Evolutionary conservation across 2,113 vertebrate species (phyloP), one percentile per base, ranked within the genome.

Genomic region (Tetrao urogallus): DNA sequence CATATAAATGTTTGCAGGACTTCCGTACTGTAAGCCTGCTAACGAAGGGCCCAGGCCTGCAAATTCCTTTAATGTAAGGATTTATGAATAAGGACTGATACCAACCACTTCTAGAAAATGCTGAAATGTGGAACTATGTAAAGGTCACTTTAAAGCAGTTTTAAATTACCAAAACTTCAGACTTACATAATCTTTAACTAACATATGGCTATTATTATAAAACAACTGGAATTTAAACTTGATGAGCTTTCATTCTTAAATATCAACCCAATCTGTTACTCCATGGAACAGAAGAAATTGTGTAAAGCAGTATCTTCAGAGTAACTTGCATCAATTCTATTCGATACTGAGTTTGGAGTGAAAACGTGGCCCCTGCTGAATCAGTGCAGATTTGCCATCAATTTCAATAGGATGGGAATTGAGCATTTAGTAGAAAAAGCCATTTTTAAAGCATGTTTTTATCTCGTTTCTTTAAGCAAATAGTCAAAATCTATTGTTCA

Each of bases 121-220:
- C 4, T 95, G 90, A 96, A 97, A 97, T 95, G 74, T 84, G 89
- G 96, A 97, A 95, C 90, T 90, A 92, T 84, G 61, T 88, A 92
- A 95, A 93, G 74, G 89, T 97, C 88, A 77, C 70, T 91, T 94
- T 93, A 96, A 97, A 95, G 89, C 64, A 90, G 95, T 94, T 83
- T 95, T 95, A 94, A 83, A 89, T 96, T 96, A 92, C 94, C 60
- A 63, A 90, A 94, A 95, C 91, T 97, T 97, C 65, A 96, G 82
- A 60, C 67, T 96, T 92, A 88, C 89, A 94, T 60, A 84, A 92
- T 78, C 65, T 87, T 64, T 64, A 91, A 85, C 78, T 69, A 90
- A 67, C 96, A 96, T 88, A 65, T 94, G 94, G 85, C 86, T 90
- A 86, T 88, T 94, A 95, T 95, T 93, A 95, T 79, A 83, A 88